These are phyloP conservation scores for Oreotrochilus melanogaster DNA, from an alignment of 2,113 vertebrate species.

Conservation along the genomic window DNA sequence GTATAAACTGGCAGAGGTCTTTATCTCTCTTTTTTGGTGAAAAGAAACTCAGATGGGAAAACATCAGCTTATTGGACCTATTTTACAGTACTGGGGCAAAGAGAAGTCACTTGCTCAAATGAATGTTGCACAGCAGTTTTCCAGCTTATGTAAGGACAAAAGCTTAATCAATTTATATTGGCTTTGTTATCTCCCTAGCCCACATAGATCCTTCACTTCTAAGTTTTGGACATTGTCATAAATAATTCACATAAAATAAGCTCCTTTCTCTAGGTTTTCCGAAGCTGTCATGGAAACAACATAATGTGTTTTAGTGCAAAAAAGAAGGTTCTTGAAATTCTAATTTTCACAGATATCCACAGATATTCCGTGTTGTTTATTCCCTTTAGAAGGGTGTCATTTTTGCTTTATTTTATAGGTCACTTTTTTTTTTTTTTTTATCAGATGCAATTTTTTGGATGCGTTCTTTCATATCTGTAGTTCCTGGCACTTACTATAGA, in stretches of 20 bases:
- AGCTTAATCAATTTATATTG: background rate
- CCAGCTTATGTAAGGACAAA: background rate
- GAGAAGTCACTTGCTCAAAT: background rate
- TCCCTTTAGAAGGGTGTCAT: background rate
- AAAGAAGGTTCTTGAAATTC: background rate
- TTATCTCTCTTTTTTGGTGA: background rate
- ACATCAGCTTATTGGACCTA: background rate
- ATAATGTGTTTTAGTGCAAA: background rate
- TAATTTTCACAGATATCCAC: background rate
- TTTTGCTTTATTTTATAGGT: slow-evolving; percentile 27
- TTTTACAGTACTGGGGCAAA: background rate
- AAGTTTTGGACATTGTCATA: background rate
- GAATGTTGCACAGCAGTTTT: background rate
- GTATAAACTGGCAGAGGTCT: background rate
- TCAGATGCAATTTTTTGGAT: background rate
- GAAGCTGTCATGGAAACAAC: background rate
- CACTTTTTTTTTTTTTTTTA: background rate
- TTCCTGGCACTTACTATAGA: background rate
- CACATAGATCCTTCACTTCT: background rate
- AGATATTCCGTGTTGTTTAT: background rate
- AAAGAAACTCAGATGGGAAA: background rate
- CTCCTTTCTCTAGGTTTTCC: background rate
- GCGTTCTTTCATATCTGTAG: background rate
- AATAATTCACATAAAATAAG: background rate
- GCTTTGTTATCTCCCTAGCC: background rate